Conservation (phyloP, 2,113 vertebrate genomes). For the Theristicus caerulescens region DNA sequence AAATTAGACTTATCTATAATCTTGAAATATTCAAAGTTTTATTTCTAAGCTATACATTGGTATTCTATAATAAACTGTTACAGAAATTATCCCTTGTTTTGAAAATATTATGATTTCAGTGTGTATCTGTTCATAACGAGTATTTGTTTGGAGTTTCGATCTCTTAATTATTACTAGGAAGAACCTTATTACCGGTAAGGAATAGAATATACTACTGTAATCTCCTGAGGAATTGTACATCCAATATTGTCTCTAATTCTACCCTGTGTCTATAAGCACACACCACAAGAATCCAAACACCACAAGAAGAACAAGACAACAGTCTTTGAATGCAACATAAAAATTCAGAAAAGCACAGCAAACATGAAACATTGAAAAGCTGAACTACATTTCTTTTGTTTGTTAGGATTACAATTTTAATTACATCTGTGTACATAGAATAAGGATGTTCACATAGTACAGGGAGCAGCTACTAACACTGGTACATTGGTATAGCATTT, state of each 20-base stretch:
- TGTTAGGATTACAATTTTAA: conserved; percentile 99
- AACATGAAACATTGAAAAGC: conserved; percentile 95
- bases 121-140: conserved; percentile 85
- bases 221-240: conserved; percentile 92
- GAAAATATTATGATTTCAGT: conserved; percentile 91
- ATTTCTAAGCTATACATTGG: conserved; percentile 97
- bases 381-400: conserved; percentile 88
- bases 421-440: conserved; percentile 98
- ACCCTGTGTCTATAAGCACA: conserved; percentile 94
- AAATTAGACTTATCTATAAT: conserved; percentile 92
- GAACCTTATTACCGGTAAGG: conserved; percentile 86
- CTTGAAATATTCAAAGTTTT: conserved; percentile 91
- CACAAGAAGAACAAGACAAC: conserved; percentile 89
- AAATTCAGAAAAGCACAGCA: conserved; percentile 87
- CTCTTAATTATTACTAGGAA: conserved; percentile 89
- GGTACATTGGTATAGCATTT: conserved; percentile 90
- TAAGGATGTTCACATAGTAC: conserved; percentile 95
- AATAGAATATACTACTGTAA: conserved; percentile 85
- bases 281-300: conserved; percentile 89
- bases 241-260: conserved; percentile 93
- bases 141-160: conserved; percentile 85
- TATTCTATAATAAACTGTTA: conserved; percentile 95
- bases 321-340: conserved; percentile 86
- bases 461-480: conserved; percentile 93
- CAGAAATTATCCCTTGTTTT: conserved; percentile 95